Base-by-base conservation (phyloP, 1,140 invertebrate genomes). In the Choristoneura fumiferana region DNA sequence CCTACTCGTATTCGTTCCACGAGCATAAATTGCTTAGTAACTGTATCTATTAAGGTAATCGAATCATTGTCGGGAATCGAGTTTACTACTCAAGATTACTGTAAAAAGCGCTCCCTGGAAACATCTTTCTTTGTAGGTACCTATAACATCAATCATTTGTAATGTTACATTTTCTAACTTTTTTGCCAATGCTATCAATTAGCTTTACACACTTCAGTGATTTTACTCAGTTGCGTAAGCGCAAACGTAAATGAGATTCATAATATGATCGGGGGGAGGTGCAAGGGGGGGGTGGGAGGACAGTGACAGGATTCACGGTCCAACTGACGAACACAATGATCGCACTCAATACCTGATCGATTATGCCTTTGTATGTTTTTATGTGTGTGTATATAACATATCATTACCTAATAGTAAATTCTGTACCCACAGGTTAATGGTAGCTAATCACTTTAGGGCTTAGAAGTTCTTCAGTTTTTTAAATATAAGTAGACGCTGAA, bases 251-350 rank as follows among this genome's bases (percentile, higher is more conserved):
- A 84, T 84, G 77, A 81, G 81, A 81, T 81, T 78, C 75, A 84
- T 77, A 76, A 70, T 72, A 70, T 66, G 71, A 67, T 53, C 63
- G 18, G 18, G 43, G 57, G 22, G 65, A 54, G 65, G 49, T 40
- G 35, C 18, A 15, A 43, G 14, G 35, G 43, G 14, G 57, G 56
- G 38, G 53, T 60, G 63, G 59, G 72, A 69, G 60, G 63, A 69
- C 73, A 77, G 78, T 76, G 81, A 84, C 84, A 84, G 84, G 82
- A 87, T 87, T 85, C 77, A 85, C 81, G 84, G 79, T 87, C 79
- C 82, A 87, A 72, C 82, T 81, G 73, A 73, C 70, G 72, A 80
- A 66, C 69, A 87, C 84, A 87, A 87, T 87, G 84, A 82, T 84
- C 71, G 79, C 49, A 65, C 77, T 81, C 81, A 87, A 85, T 87